Conservation (phyloP, 2,888 invertebrate species). For the Oscheius sp. region DNA sequence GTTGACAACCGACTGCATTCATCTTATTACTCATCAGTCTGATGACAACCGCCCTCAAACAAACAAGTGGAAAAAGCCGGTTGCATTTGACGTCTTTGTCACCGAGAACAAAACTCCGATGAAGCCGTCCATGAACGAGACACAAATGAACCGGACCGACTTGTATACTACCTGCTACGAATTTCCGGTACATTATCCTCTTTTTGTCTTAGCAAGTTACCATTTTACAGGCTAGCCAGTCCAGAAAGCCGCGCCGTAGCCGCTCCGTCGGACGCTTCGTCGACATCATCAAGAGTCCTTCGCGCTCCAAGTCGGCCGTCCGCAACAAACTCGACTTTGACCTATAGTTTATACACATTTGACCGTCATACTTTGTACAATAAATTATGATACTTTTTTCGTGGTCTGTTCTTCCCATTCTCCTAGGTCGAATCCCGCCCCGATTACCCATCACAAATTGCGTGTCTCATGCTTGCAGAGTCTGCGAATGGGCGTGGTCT, state of each 20-base stretch:
- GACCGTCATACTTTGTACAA: not conserved
- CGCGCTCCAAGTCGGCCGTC: no score
- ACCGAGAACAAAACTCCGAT: not conserved
- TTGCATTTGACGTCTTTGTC: not conserved
- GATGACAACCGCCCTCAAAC: not conserved
- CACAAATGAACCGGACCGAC: not conserved
- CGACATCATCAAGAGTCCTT: not conserved
- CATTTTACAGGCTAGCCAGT: not conserved
- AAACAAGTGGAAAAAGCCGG: not conserved
- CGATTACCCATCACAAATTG: no score
- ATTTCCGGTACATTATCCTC: not conserved
- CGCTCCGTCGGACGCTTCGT: not conserved
- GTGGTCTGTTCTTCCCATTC: not conserved
- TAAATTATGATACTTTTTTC: not conserved
- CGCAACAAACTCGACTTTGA: no score
- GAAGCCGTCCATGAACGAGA: not conserved
- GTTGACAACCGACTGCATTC: not conserved
- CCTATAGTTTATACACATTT: not conserved
- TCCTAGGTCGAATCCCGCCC: not conserved
- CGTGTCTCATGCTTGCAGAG: no score
- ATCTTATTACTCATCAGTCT: not conserved
- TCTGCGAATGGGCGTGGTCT: no score
- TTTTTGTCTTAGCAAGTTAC: not conserved
- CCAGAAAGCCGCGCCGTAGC: conserved; percentile 3
- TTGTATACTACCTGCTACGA: conserved; percentile 1